Evolutionary conservation across 2,113 vertebrate species (phyloP), one percentile per base, ranked within the genome.

Genomic region (Garra rufa): DNA sequence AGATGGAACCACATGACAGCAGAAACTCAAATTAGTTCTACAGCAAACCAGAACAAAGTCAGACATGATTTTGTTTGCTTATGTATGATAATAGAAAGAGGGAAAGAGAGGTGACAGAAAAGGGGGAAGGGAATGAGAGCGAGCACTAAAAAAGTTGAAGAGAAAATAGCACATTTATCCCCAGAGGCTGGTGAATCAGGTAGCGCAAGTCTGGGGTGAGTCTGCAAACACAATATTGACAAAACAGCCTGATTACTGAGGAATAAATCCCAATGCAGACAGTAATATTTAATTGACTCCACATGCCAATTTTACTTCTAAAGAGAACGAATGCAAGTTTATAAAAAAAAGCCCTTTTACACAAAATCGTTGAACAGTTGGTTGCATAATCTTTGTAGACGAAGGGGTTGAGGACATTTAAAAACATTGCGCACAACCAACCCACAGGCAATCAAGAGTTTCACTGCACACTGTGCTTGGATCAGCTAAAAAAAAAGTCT

Each of bases 1-100:
- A 41, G 10, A 34, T 24, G 19, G 17, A 76, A 41, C 50, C 30
- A 38, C 26, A 52, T 57, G 30, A 76, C 74, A 21, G 48, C 74
- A 38, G 48, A 52, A 76, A 52, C 48, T 38, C 28, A 38, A 76
- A 76, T 76, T 21, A 76, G 74, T 76, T n/a, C 74, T 38, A 76
- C 17, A 76, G 74, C 74, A 76, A 76, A 50, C 70, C 70, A 73
- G 70, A 73, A 73, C 70, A 73, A 44, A 73, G 70, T 73, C 11
- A 73, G 70, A 9, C 34, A 43, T 26, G 55, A 78, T 43, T 24
- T 78, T 61, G 76, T 78, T 78, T 78, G 52, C 30, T 78, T 78
- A 43, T 61, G 11, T 57, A 59, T 78, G 34, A 57, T 28, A 75
- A 83, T 59, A 15, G 17, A 48, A 78, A 43, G 26, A 50, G 43